Evolutionary conservation across 2,797 vertebrate genomes (phyloP).

Genomic region (Steatocranus sp.): DNA sequence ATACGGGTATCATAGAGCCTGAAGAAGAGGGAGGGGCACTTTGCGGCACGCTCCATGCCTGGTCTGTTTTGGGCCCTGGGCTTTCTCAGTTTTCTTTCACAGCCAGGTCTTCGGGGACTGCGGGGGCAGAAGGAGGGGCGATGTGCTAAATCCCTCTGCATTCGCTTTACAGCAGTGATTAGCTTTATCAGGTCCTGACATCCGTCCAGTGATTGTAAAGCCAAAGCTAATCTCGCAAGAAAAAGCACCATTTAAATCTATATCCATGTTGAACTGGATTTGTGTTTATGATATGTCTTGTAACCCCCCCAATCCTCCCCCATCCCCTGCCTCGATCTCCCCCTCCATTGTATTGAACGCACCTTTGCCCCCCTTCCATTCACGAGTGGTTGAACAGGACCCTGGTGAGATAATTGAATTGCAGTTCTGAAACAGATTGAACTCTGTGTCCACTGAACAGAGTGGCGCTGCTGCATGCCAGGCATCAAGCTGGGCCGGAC

Average conservation of each 20-base stretch:
- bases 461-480: conserved; percentile 62
- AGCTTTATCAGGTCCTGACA: conserved; percentile 69
- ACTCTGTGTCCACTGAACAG: conserved; percentile 70
- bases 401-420: conserved; percentile 77
- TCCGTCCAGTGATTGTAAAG: conserved; percentile 60
- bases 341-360: conserved; percentile 33
- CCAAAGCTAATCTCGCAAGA: conserved; percentile 57
- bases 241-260: conserved; percentile 60
- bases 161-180: conserved; percentile 65
- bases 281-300: conserved; percentile 44
- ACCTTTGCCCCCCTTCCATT: conserved; percentile 52
- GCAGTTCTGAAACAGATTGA: conserved; percentile 80
- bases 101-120: conserved; percentile 24
- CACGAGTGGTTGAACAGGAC: conserved; percentile 66
- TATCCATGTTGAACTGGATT: conserved; percentile 45
- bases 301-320: not conserved
- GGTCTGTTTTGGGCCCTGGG: not conserved
- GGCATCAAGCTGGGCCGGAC: conserved; percentile 72
- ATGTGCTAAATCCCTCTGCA: conserved; percentile 46
- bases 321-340: not conserved
- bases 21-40: not conserved
- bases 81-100: conserved; percentile 31
- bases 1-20: not conserved
- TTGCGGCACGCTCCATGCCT: not conserved
- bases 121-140: not conserved